Evolutionary conservation across 23 tunicate genomes (phyloP), one percentile per base, ranked within the genome.

Genomic region (Clavelina lepadiformis): DNA sequence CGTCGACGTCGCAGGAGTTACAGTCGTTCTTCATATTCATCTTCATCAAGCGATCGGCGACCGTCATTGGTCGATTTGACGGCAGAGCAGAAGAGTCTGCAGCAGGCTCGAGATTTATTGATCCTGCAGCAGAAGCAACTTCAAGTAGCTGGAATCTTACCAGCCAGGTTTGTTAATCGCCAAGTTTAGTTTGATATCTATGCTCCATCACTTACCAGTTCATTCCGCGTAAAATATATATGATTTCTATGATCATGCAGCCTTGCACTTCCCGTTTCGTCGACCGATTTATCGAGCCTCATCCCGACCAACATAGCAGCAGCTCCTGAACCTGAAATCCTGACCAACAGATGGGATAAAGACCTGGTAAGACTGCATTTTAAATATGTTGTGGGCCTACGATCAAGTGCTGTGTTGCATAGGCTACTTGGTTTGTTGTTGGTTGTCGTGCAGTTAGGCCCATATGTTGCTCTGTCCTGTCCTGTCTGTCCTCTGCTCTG

Each of bases 111-210:
- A 34, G 71, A 74, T 32, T 47, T 87, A 62, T 58, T 87, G 8
- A 35, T 79, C 47, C 33, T 87, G 67, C 96, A 87, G 46, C 96
- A 87, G 45, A 70, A 87, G 35, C 96, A 87, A 61, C 73, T 87
- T 3, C 96, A 87, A 61, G 96, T 78, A 19, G 96, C 96, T 32
- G 96, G 96, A 68, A 77, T 87, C 18, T 58, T 87, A 21, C 82
- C 88, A 38, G 33, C 85, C 0, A 75, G 74, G 96, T 87, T n/a
- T n/a, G n/a, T n/a, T n/a, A 68, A 47, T 37, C 4, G 3, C 36
- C 28, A 61, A 25, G 18, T 41, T 69, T 55, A 1, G 18, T 19
- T 47, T 34, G 11, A 8, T 41, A 8, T 41, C 49, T 41, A 8
- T 41, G 49, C 49, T 41, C 13, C 11, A 41, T 41, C 15, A 11